Evolutionary conservation across 2,797 vertebrate genomes (phyloP).

Genomic region (Fringilla coelebs): DNA sequence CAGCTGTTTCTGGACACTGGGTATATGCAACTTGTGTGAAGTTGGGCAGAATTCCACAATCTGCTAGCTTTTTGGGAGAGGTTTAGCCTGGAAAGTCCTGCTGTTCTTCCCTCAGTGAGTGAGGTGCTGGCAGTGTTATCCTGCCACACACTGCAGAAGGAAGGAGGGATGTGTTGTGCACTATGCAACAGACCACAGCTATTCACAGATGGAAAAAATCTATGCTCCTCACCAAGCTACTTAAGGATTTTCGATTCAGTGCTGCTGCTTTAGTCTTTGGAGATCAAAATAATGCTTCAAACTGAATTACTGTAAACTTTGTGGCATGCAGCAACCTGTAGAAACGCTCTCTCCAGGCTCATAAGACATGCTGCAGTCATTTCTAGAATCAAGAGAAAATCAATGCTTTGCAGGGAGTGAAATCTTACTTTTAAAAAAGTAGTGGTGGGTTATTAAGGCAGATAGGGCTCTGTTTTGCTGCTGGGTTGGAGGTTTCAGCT

Average conservation of each 20-base stretch:
- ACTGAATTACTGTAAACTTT: conserved; percentile 60
- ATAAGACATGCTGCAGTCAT: conserved; percentile 13
- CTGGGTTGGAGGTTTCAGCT: neutral
- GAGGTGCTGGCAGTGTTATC: neutral
- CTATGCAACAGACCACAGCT: neutral
- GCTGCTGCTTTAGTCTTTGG: conserved; percentile 32
- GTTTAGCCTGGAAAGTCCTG: neutral
- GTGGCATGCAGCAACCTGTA: conserved; percentile 42
- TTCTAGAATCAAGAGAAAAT: conserved; percentile 32
- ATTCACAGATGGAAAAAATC: neutral
- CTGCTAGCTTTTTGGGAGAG: neutral
- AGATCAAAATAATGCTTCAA: conserved; percentile 65
- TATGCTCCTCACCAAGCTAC: neutral
- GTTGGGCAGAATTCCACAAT: neutral
- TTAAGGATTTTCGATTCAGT: conserved; percentile 29
- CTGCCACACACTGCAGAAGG: neutral
- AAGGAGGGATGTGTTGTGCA: neutral
- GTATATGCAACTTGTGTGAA: neutral
- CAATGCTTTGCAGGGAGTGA: neutral
- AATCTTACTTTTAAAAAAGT: neutral
- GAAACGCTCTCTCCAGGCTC: conserved; percentile 20
- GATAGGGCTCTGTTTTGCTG: neutral
- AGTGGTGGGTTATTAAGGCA: neutral
- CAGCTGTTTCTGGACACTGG: neutral
- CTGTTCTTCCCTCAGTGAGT: neutral